Evolutionary conservation across 2,888 invertebrate species (phyloP).

Genomic region (Lasioglossum leucozonium): DNA sequence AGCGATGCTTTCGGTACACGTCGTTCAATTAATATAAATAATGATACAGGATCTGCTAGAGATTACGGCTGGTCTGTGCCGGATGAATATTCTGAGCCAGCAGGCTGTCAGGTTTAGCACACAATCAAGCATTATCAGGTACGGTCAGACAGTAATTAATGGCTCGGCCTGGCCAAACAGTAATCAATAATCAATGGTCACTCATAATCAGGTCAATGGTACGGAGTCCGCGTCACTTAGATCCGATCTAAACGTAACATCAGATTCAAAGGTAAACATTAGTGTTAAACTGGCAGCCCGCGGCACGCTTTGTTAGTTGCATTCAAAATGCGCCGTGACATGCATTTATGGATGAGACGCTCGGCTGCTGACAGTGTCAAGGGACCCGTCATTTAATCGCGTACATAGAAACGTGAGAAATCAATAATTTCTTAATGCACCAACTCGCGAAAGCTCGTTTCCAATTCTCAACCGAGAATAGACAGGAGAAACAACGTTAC

Average conservation of each 20-base stretch:
- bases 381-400: not conserved
- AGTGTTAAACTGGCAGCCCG: slow-evolving; percentile 1
- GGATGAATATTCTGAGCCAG: slow-evolving; percentile 67
- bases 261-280: slow-evolving; percentile 52
- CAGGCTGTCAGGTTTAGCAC: slow-evolving; percentile 72
- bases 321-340: slow-evolving; percentile 7
- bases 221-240: slow-evolving; percentile 53
- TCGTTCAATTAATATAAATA: slow-evolving; percentile 54
- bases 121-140: slow-evolving; percentile 72
- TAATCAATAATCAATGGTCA: slow-evolving; percentile 74
- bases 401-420: not conserved
- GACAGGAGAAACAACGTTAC: not conserved
- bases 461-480: not conserved
- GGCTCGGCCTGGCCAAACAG: slow-evolving; percentile 68
- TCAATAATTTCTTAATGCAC: not conserved
- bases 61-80: slow-evolving; percentile 53
- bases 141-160: slow-evolving; percentile 72
- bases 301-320: slow-evolving; percentile 13
- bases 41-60: slow-evolving; percentile 51
- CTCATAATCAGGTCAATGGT: slow-evolving; percentile 71
- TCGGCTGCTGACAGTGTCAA: not conserved
- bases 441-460: too few species aligned
- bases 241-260: slow-evolving; percentile 57
- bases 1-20: not conserved
- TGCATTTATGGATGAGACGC: slow-evolving; percentile 13